These are phyloP conservation scores for Entomyzon cyanotis DNA, from an alignment of 2,113 vertebrate genomes.

Conservation along the genomic window DNA sequence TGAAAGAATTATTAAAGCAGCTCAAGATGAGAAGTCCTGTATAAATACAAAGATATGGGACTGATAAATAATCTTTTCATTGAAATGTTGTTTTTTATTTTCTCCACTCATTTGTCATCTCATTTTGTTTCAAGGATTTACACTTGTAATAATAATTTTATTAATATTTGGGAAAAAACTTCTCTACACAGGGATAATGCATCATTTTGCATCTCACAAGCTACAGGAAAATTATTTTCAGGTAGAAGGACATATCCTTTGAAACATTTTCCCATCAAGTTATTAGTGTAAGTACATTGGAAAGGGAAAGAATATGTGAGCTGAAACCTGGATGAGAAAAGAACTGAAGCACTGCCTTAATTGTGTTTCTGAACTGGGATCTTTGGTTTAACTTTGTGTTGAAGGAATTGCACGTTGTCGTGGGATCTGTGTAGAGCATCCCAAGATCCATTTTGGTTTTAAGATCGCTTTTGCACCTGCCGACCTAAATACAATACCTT, in stretches of 20 bases:
- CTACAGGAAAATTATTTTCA: neutral
- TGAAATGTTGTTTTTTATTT: neutral
- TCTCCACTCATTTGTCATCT: neutral
- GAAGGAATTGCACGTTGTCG: neutral
- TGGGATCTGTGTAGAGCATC: neutral
- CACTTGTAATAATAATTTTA: neutral
- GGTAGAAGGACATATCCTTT: neutral
- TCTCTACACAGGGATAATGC: neutral
- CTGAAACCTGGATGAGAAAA: neutral
- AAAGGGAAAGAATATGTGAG: neutral
- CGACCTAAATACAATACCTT: neutral
- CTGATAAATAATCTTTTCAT: neutral
- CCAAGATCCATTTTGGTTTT: neutral
- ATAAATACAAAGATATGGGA: neutral
- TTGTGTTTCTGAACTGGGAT: neutral
- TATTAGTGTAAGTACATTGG: neutral
- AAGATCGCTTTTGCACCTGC: neutral
- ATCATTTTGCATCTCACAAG: neutral
- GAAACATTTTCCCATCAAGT: neutral
- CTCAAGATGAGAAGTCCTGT: neutral
- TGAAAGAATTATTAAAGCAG: slow-evolving; percentile 1
- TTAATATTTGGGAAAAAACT: neutral
- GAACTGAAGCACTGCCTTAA: neutral
- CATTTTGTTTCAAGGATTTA: neutral
- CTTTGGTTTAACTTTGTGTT: neutral